phyloP scores from a whole-genome alignment of 2,888 invertebrate genomes.

The Xiphydria camelus region DNA sequence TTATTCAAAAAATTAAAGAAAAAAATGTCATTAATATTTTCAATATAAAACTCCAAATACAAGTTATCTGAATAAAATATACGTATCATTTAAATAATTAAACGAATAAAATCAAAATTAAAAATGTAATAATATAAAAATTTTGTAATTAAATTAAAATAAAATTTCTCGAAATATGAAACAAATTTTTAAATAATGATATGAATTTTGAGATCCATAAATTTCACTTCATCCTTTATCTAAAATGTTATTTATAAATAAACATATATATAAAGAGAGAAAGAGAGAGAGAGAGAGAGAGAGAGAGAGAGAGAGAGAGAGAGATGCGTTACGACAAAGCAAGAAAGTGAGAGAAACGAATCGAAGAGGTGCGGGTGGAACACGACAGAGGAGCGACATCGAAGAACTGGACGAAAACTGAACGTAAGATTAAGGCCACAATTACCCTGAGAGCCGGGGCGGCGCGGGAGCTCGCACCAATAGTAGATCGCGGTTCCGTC shows the following conservation, averaged over 20 bases:
- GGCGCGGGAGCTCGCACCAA: constrained; percentile 79
- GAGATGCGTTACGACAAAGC: background rate
- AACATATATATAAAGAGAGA: background rate
- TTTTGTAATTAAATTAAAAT: constrained; percentile 1
- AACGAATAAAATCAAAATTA: constrained; percentile 3
- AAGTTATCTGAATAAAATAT: too few relatives aligned
- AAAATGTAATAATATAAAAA: constrained; percentile 2
- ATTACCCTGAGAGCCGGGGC: constrained; percentile 58
- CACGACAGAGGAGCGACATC: too few relatives aligned
- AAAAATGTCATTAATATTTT: too few relatives aligned
- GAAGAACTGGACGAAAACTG: background rate
- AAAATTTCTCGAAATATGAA: too few relatives aligned
- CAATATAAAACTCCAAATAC: too few relatives aligned
- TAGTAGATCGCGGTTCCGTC: constrained; percentile 86
- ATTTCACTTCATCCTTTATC: too few relatives aligned
- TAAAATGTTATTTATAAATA: too few relatives aligned
- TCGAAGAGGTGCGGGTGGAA: too few relatives aligned
- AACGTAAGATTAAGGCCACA: constrained; percentile 19
- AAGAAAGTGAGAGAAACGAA: too few relatives aligned
- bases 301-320: constrained; percentile 7
- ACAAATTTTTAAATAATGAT: too few relatives aligned
- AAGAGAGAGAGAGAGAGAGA: constrained; percentile 3
- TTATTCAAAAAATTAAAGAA: too few relatives aligned
- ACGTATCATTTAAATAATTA: constrained; percentile 6
- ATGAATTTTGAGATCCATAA: too few relatives aligned